Evolutionary conservation across 2,888 invertebrate genomes (phyloP), one percentile per base, ranked within the genome.

Genomic region (Argyresthia goedartella): DNA sequence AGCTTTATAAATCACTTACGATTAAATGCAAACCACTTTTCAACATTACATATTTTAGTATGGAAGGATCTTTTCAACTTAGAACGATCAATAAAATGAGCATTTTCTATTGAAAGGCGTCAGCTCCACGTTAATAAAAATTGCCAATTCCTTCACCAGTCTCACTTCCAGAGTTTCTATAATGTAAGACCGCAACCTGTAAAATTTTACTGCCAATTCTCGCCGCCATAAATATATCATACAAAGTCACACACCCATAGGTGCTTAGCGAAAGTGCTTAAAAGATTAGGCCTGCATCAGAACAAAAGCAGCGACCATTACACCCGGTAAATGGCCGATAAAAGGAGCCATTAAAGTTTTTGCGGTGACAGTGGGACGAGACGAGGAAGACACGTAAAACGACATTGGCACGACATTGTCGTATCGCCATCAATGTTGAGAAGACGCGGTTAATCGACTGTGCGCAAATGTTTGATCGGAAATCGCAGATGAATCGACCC

Each of bases 331-430:
- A 80, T 73, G 73, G 73, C 60, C 78, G 62, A 78, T 81, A 80
- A 81, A 79, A 75, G 70, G 61, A 64, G 62, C 65, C 75, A 69
- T 76, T 76, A 78, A 76, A 74, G 72, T 75, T 73, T 73, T 73
- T 73, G 76, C 63, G 68, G 69, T 66, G 63, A 67, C 65, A 60
- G 66, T 60, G 60, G 11, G 62, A 60, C 59, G 35, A 47, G 25
- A 25, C 25, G 25, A 25, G 25, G 6, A 25, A 25, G 25, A 25
- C 25, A 25, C 64, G 63, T 55, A 54, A n/a, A 50, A 55, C 57
- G 55, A 75, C 73, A 71, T 63, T 74, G 76, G 74, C 62, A 55
- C 57, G 55, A 75, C 73, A 71, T 63, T 74, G 76, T 74, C 62
- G 67, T 64, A 58, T 63, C 56, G 57, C 34, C 34, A 34, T 25